These are phyloP conservation scores for Clarias platycephalus DNA, from an alignment of 2,797 vertebrate genomes.

Conservation along the genomic window DNA sequence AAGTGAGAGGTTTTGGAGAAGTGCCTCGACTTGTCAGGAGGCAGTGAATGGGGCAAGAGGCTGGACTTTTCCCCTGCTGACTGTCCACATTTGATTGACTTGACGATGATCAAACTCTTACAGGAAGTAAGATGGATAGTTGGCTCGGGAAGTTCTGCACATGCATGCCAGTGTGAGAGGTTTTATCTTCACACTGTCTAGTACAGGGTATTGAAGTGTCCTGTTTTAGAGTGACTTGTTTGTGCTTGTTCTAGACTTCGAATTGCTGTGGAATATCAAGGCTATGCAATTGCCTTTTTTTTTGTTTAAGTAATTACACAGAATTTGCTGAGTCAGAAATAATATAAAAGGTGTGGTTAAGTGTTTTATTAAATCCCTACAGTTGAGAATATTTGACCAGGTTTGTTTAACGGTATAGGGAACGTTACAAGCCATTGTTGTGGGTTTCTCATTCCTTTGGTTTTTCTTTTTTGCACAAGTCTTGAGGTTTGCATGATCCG, in stretches of 20 bases:
- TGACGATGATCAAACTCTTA: conserved; percentile 85
- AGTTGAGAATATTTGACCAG: not conserved
- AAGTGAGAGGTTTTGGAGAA: conserved; percentile 97
- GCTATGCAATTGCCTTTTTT: not conserved
- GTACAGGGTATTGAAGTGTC: not conserved
- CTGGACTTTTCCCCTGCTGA: conserved; percentile 84
- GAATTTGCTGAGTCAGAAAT: conserved; percentile 1
- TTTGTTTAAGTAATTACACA: not conserved
- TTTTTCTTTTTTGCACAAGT: conserved; percentile 2
- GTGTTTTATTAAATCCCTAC: not conserved
- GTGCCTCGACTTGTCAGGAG: conserved; percentile 70
- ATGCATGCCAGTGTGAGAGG: conserved; percentile 21
- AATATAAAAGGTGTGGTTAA: not conserved
- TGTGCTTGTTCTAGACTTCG: not conserved
- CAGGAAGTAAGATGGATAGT: conserved; percentile 83
- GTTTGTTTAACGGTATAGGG: not conserved
- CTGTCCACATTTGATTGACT: conserved; percentile 72
- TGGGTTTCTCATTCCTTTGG: conserved; percentile 18
- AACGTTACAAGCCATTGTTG: not conserved
- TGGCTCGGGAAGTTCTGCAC: not conserved
- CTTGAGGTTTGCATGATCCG: conserved; percentile 36
- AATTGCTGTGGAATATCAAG: not conserved
- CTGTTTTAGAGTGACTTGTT: not conserved
- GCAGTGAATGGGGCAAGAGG: conserved; percentile 92
- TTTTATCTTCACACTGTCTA: not conserved